Evolutionary conservation across 1,140 invertebrate species (phyloP).

Genomic region (Scylla paramamosain): DNA sequence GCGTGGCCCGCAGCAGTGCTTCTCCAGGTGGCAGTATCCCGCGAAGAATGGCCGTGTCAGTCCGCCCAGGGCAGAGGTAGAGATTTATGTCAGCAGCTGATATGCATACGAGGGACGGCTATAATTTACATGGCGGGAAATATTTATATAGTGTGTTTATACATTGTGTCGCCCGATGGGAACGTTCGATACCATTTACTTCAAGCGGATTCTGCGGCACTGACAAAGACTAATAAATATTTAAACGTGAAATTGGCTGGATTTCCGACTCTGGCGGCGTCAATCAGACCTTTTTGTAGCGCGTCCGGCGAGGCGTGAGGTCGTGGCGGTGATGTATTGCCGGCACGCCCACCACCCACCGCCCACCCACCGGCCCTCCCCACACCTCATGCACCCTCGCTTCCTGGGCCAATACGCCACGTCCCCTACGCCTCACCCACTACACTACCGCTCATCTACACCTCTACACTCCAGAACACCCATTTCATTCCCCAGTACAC

Average conservation of each 20-base stretch:
- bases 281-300: conserved; percentile 5
- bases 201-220: not conserved
- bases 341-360: not conserved
- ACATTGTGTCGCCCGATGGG: not conserved
- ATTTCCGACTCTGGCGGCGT: conserved; percentile 29
- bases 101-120: conserved; percentile 28
- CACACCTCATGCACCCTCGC: not conserved
- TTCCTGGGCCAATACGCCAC: not conserved
- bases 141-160: conserved; percentile 41
- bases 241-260: conserved; percentile 51
- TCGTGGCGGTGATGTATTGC: conserved; percentile 26
- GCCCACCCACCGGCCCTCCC: not conserved
- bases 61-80: not conserved
- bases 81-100: conserved; percentile 42
- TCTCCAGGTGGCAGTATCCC: not conserved
- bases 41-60: not conserved
- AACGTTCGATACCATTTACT: not conserved
- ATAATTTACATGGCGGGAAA: conserved; percentile 8
- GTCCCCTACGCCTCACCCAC: not conserved
- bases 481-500: no score
- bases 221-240: conserved; percentile 40
- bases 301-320: conserved; percentile 29
- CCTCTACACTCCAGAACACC: not conserved
- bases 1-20: not conserved
- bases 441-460: not conserved